Percentiles rank a stretch among this genome's conserved stretches.
phyloP scores from a whole-genome alignment of 2,888 invertebrate genomes.

The Protonemura montana region DNA sequence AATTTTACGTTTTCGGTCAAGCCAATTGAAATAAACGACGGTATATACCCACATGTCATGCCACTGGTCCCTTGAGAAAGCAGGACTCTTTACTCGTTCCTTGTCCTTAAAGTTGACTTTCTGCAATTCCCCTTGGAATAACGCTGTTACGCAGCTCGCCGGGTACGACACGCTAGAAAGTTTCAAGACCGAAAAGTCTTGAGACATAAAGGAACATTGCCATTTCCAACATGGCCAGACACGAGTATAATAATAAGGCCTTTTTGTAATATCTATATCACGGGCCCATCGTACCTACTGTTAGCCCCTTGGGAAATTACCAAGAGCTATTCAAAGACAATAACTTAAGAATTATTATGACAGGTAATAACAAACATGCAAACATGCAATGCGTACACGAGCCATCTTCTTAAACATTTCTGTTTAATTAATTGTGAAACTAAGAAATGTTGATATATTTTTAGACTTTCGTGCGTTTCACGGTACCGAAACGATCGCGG shows the following conservation, averaged over 20 bases:
- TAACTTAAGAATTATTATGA: constrained; percentile 25
- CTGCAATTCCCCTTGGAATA: background rate
- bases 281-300: background rate
- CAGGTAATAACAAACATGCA: constrained; percentile 16
- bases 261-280: background rate
- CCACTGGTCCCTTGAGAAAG: background rate
- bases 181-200: background rate
- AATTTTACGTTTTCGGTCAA: no score
- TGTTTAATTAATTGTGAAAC: constrained; percentile 9
- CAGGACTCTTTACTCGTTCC: background rate
- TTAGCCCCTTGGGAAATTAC: background rate
- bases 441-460: background rate
- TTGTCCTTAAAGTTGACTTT: background rate
- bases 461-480: background rate
- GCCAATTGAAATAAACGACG: background rate
- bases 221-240: background rate
- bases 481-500: background rate
- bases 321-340: background rate
- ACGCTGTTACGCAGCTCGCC: background rate
- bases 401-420: background rate
- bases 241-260: background rate
- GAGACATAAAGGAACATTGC: background rate
- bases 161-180: background rate
- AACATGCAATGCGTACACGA: background rate
- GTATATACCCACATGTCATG: background rate